These are phyloP conservation scores for Astreopora myriophthalma DNA, from an alignment of 64 coral and sea anemone genomes.

Conservation along the genomic window DNA sequence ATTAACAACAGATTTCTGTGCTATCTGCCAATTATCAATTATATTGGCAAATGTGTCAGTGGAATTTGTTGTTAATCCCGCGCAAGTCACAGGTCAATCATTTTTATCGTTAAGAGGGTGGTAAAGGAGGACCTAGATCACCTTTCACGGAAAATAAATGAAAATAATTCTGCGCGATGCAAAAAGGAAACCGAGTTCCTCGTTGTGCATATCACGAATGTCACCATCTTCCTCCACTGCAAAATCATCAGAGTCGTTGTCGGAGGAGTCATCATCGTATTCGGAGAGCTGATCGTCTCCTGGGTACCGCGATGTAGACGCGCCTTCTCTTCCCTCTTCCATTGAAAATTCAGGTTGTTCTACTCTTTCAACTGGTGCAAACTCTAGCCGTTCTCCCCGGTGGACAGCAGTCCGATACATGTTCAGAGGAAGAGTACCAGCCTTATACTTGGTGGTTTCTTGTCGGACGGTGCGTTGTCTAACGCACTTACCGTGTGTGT, in stretches of 20 bases:
- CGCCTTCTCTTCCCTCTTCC: background rate
- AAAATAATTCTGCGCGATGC: slow-evolving; percentile 9
- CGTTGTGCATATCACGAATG: background rate
- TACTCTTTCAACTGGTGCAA: background rate
- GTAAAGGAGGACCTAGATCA: no score
- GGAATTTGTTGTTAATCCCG: no score
- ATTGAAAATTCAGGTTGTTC: background rate
- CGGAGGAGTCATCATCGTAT: slow-evolving; percentile 20
- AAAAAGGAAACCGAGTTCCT: slow-evolving; percentile 10
- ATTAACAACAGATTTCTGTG: no score
- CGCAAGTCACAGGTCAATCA: no score
- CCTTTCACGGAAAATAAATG: no score
- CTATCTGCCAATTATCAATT: no score
- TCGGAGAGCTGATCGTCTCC: slow-evolving; percentile 14
- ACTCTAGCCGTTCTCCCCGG: slow-evolving; percentile 12
- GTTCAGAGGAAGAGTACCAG: slow-evolving; percentile 31
- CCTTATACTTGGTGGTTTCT: slow-evolving; percentile 39
- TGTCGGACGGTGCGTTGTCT: slow-evolving; percentile 36
- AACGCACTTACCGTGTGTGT: slow-evolving; percentile 4
- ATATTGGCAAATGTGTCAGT: no score
- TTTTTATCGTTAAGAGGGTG: no score
- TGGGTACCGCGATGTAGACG: background rate
- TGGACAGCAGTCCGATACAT: slow-evolving; percentile 42
- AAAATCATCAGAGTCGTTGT: background rate
- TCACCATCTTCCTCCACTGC: background rate